Conservation (phyloP, 2,888 invertebrate species). For the Trichopoda pennipes region DNA sequence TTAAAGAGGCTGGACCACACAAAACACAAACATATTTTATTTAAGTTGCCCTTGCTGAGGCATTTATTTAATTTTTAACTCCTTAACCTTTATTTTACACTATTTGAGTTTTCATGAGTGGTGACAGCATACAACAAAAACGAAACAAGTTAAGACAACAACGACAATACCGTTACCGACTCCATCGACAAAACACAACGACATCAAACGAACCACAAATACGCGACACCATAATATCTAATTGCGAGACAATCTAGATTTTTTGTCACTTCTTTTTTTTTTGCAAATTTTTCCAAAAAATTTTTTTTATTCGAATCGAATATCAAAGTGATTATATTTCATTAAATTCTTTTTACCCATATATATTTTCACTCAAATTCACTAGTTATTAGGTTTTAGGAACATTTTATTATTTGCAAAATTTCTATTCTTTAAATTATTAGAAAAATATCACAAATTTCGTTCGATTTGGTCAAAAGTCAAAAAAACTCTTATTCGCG, state of each 20-base stretch:
- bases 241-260: slow-evolving; percentile 68
- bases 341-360: slow-evolving; percentile 28
- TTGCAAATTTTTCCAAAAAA: slow-evolving; percentile 54
- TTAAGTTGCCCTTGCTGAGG: neutral
- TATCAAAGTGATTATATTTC: neutral
- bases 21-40: slow-evolving; percentile 50
- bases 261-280: slow-evolving; percentile 57
- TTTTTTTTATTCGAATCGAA: slow-evolving; percentile 30
- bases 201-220: slow-evolving; percentile 69
- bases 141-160: slow-evolving; percentile 25
- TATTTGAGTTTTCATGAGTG: slow-evolving; percentile 35
- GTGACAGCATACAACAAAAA: slow-evolving; percentile 53
- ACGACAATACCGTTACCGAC: slow-evolving; percentile 53
- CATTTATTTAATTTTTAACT: slow-evolving; percentile 27
- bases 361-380: slow-evolving; percentile 59
- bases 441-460: slow-evolving; percentile 72
- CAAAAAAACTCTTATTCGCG: slow-evolving; percentile 77
- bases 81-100: slow-evolving; percentile 7
- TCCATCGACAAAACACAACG: slow-evolving; percentile 60
- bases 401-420: slow-evolving; percentile 68
- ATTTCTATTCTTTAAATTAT: slow-evolving; percentile 67
- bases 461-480: slow-evolving; percentile 72
- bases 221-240: slow-evolving; percentile 70
- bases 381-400: slow-evolving; percentile 63
- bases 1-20: slow-evolving; percentile 15